Conservation (phyloP, 2,797 vertebrate genomes). For the Poeciliopsis gracilis region DNA sequence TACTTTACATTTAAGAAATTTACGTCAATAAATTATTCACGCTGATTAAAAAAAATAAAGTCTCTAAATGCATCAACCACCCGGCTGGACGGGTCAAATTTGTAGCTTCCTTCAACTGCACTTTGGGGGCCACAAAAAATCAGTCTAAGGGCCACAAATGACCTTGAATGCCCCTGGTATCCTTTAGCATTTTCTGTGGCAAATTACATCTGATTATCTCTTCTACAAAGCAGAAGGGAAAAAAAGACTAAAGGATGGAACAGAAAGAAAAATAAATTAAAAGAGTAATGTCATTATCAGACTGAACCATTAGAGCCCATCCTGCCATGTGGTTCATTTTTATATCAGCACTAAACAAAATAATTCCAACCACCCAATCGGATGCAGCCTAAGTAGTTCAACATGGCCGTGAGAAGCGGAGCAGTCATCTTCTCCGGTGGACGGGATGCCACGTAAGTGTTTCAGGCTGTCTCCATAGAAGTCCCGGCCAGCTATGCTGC, state of each 20-base stretch:
- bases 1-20: background rate
- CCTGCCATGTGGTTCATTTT: slow-evolving; percentile 74
- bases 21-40: background rate
- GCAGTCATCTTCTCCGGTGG: slow-evolving; percentile 67
- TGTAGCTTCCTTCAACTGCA: background rate
- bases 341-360: slow-evolving; percentile 74
- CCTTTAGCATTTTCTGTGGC: slow-evolving; percentile 1
- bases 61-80: background rate
- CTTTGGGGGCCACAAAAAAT: background rate
- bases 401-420: slow-evolving; percentile 63
- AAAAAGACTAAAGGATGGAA: slow-evolving; percentile 18
- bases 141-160: background rate
- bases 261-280: slow-evolving; percentile 30
- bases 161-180: background rate
- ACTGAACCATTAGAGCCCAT: slow-evolving; percentile 63
- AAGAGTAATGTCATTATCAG: slow-evolving; percentile 56
- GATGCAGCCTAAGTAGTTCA: slow-evolving; percentile 79
- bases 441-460: slow-evolving; percentile 79
- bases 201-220: slow-evolving; percentile 13
- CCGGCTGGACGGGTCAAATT: background rate
- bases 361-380: slow-evolving; percentile 80
- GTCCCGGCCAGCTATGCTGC: slow-evolving; percentile 72
- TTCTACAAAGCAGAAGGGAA: background rate
- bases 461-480: slow-evolving; percentile 76
- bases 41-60: background rate